Evolutionary conservation across 2,113 vertebrate genomes (phyloP).

Genomic region (Rhagologus leucostigma): DNA sequence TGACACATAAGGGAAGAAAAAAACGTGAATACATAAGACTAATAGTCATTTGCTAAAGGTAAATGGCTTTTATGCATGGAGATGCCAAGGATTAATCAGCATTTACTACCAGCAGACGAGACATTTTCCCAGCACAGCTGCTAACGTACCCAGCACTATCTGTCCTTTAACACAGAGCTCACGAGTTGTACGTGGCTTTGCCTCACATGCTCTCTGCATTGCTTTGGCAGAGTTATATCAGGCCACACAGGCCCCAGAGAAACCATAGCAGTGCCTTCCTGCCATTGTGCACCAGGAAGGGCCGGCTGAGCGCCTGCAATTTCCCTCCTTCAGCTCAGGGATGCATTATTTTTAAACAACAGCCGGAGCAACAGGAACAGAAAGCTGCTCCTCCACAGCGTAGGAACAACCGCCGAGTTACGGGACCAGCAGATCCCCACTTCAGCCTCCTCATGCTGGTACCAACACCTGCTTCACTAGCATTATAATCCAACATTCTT

Average conservation of each 20-base stretch:
- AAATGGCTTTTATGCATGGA: background rate
- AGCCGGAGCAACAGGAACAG: constrained; percentile 19
- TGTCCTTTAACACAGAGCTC: background rate
- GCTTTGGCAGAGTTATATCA: constrained; percentile 35
- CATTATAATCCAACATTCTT: fast-evolving
- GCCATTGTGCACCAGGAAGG: constrained; percentile 86
- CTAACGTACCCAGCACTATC: background rate
- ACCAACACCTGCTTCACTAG: background rate
- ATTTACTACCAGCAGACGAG: fast-evolving
- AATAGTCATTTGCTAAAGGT: background rate
- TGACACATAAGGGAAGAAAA: fast-evolving
- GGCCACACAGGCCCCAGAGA: constrained; percentile 70
- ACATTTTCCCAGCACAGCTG: background rate
- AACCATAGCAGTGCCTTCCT: constrained; percentile 80
- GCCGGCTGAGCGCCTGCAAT: constrained; percentile 22
- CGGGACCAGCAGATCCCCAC: fast-evolving
- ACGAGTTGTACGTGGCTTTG: background rate
- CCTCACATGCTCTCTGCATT: background rate
- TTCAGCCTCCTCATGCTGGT: fast-evolving
- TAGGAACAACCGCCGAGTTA: fast-evolving
- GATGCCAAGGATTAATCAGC: background rate
- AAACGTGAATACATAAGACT: fast-evolving
- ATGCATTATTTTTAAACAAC: constrained; percentile 52
- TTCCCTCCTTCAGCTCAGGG: constrained; percentile 14
- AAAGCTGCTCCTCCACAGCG: background rate